A percentile compares a stretch with the other conserved stretches of the same genome.
Conservation (phyloP, 2,888 invertebrate genomes). For the Orthosia cruda region DNA sequence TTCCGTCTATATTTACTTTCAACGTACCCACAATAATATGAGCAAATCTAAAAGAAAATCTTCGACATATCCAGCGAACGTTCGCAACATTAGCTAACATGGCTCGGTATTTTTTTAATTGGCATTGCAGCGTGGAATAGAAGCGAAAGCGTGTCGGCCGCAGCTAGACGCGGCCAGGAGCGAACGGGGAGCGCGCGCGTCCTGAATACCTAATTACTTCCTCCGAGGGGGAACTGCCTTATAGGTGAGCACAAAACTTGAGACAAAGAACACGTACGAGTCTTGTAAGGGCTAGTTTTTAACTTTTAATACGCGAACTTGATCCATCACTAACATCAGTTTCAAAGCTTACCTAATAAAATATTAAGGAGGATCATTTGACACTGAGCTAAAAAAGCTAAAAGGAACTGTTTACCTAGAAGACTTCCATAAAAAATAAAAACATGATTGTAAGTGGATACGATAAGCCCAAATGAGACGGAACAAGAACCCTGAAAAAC, state of each 20-base stretch:
- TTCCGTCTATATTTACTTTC: neutral
- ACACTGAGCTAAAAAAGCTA: neutral
- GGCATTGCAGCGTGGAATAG: constrained; percentile 74
- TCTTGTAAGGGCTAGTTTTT: constrained; percentile 86
- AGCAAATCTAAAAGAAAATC: constrained; percentile 34
- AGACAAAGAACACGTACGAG: constrained; percentile 90
- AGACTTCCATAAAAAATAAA: neutral
- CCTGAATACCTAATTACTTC: constrained; percentile 91
- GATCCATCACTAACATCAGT: constrained; percentile 59
- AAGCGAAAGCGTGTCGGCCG: constrained; percentile 73
- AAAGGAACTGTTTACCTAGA: no score
- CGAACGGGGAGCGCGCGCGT: constrained; percentile 85
- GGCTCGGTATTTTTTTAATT: constrained; percentile 71
- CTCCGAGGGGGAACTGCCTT: constrained; percentile 86
- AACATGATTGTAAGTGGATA: neutral
- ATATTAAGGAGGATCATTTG: no score
- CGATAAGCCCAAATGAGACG: neutral
- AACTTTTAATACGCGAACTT: constrained; percentile 83
- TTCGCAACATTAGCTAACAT: constrained; percentile 47
- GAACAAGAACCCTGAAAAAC: neutral
- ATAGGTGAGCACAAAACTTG: constrained; percentile 89
- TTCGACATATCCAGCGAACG: constrained; percentile 25
- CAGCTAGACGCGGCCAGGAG: constrained; percentile 79
- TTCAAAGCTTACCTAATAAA: neutral
- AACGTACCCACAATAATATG: neutral